These are phyloP conservation scores for Medauroidea extradentata DNA, from an alignment of 1,140 invertebrate genomes.

Conservation along the genomic window DNA sequence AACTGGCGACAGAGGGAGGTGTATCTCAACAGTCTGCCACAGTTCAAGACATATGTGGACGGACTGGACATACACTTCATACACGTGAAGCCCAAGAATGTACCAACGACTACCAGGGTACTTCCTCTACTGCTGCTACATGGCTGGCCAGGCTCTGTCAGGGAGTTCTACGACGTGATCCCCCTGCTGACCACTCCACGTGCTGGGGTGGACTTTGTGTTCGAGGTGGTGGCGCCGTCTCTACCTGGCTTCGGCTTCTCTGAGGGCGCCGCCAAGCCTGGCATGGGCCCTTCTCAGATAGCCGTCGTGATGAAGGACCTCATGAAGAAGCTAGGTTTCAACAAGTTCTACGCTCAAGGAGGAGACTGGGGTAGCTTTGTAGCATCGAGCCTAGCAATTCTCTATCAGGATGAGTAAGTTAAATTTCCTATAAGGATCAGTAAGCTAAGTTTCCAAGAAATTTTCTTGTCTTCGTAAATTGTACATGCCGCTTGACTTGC, in stretches of 20 bases:
- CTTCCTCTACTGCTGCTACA: conserved; percentile 72
- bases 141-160: conserved; percentile 87
- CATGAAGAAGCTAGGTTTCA: conserved; percentile 72
- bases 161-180: conserved; percentile 81
- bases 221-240: conserved; percentile 52
- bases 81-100: conserved; percentile 51
- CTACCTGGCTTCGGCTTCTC: conserved; percentile 57
- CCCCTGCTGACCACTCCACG: conserved; percentile 35
- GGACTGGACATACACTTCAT: conserved; percentile 73
- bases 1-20: conserved; percentile 65
- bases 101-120: conserved; percentile 42
- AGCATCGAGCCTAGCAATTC: conserved; percentile 50
- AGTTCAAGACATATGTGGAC: conserved; percentile 60
- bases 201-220: conserved; percentile 39
- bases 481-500: too few species aligned
- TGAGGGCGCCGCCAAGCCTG: conserved; percentile 49
- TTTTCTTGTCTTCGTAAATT: too few species aligned
- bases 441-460: too few species aligned
- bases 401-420: conserved; percentile 62
- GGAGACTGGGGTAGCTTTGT: conserved; percentile 64
- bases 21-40: conserved; percentile 63
- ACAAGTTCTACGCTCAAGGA: conserved; percentile 77
- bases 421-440: too few species aligned
- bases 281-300: conserved; percentile 57
- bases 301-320: conserved; percentile 75